These are phyloP conservation scores for Brachionichthys hirsutus DNA, from an alignment of 2,113 vertebrate genomes.

Conservation along the genomic window DNA sequence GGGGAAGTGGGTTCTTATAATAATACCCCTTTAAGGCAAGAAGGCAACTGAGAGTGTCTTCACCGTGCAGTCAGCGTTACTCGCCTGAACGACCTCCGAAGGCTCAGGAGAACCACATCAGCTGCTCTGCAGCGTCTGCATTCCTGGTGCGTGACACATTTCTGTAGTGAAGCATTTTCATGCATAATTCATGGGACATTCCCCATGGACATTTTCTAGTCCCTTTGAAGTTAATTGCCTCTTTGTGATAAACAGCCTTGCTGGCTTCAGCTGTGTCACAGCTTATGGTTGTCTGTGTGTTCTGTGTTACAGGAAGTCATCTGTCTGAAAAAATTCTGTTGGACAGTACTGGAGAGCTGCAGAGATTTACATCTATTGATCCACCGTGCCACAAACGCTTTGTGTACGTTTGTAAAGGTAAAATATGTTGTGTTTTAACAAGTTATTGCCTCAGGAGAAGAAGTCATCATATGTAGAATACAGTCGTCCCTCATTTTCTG, in stretches of 20 bases:
- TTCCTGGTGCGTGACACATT: constrained; percentile 58
- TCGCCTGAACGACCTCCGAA: constrained; percentile 20
- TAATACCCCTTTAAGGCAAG: constrained; percentile 8
- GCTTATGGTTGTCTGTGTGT: constrained; percentile 41
- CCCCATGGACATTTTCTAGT: constrained; percentile 53
- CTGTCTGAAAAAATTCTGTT: constrained; percentile 43
- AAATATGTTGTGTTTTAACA: too few species aligned
- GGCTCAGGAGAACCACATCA: constrained; percentile 21
- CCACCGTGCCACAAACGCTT: not conserved
- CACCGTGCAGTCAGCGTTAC: constrained; percentile 47
- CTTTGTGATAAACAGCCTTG: constrained; percentile 49
- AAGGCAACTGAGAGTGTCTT: constrained; percentile 56
- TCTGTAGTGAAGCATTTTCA: constrained; percentile 44
- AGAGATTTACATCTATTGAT: constrained; percentile 37
- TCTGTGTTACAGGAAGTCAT: constrained; percentile 29
- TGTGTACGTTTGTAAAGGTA: too few species aligned
- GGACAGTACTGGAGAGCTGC: constrained; percentile 2
- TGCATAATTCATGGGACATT: constrained; percentile 64
- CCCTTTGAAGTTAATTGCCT: constrained; percentile 68
- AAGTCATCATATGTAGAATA: too few species aligned
- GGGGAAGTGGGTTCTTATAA: too few species aligned
- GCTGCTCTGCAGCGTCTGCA: constrained; percentile 37
- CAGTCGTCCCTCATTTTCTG: too few species aligned
- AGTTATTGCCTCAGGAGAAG: too few species aligned
- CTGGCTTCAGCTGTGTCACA: constrained; percentile 13